Evolutionary conservation across 2,888 invertebrate species (phyloP).

Genomic region (Conchocele bisecta): DNA sequence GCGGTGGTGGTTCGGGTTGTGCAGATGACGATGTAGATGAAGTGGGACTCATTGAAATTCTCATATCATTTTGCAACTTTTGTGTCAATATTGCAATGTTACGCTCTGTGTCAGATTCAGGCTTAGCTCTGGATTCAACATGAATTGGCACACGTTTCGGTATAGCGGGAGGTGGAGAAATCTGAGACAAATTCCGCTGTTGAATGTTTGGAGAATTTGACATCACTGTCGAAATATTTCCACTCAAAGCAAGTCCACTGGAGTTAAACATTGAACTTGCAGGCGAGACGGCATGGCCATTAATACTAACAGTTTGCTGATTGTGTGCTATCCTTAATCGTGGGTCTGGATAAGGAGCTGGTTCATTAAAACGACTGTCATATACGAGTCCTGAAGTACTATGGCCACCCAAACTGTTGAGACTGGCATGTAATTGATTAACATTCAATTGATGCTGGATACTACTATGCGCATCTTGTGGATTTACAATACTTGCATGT

Average conservation of each 20-base stretch:
- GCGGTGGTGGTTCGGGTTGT: constrained; percentile 74
- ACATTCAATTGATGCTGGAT: constrained; percentile 50
- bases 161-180: constrained; percentile 66
- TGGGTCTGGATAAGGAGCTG: constrained; percentile 71
- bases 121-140: constrained; percentile 54
- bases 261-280: constrained; percentile 24
- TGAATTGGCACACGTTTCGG: constrained; percentile 72
- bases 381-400: constrained; percentile 54
- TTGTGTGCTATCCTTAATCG: constrained; percentile 65
- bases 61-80: constrained; percentile 75
- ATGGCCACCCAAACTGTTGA: constrained; percentile 49
- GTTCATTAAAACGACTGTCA: constrained; percentile 75
- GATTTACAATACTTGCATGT: constrained; percentile 81
- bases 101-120: constrained; percentile 75
- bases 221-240: constrained; percentile 44
- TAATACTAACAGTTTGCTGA: constrained; percentile 56
- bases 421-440: constrained; percentile 51
- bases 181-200: constrained; percentile 41
- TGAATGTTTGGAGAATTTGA: constrained; percentile 41
- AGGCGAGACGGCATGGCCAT: constrained; percentile 41
- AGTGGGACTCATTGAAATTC: constrained; percentile 62
- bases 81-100: constrained; percentile 79
- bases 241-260: constrained; percentile 32
- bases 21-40: constrained; percentile 54
- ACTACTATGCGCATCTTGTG: constrained; percentile 60